Conservation (phyloP, 2,113 vertebrate genomes). For the Engraulis encrasicolus region DNA sequence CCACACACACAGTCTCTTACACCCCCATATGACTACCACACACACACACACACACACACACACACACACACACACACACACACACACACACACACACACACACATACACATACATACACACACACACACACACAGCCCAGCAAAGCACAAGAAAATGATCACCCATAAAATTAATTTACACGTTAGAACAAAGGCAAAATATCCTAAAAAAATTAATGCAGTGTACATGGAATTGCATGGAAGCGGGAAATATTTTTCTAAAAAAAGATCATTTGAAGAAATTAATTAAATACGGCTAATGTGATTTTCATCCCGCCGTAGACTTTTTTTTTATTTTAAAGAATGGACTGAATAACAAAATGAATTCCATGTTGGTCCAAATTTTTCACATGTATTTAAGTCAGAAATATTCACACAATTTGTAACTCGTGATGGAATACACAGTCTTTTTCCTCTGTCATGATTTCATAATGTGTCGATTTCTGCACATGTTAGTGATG, state of each 20-base stretch:
- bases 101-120: neutral
- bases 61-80: conserved; percentile 18
- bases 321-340: too few relatives aligned
- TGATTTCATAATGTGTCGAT: neutral
- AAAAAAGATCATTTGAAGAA: neutral
- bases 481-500: neutral
- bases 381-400: too few relatives aligned
- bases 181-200: neutral
- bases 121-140: neutral
- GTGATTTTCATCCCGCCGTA: neutral
- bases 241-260: neutral
- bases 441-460: neutral
- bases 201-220: neutral
- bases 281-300: neutral
- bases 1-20: conserved; percentile 21
- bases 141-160: neutral
- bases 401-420: neutral
- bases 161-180: neutral
- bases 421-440: neutral
- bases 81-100: conserved; percentile 25
- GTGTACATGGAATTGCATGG: neutral
- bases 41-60: conserved; percentile 20
- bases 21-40: conserved; percentile 5
- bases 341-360: too few relatives aligned
- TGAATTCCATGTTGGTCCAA: neutral